Percentiles rank a stretch among this genome's conserved stretches.
phyloP scores from a whole-genome alignment of 2,888 invertebrate species.

The Amiota communis region DNA sequence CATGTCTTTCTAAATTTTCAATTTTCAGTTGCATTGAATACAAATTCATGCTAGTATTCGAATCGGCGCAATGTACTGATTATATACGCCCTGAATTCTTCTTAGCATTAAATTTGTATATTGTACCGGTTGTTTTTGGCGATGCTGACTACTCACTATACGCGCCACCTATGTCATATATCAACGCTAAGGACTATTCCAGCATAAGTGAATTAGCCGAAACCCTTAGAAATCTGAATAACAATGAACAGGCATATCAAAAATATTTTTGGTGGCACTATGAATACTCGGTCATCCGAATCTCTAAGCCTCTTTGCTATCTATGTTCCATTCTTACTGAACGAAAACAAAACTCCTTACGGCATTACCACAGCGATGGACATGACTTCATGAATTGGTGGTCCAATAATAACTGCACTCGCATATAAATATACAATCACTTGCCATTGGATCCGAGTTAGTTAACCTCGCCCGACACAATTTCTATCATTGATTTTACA shows the following conservation, averaged over 20 bases:
- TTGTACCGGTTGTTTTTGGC: conserved; percentile 79
- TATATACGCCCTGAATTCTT: conserved; percentile 78
- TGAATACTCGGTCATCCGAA: conserved; percentile 41
- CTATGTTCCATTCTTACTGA: conserved; percentile 48
- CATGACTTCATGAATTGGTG: conserved; percentile 49
- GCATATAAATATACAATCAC: not conserved
- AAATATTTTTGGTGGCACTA: conserved; percentile 77
- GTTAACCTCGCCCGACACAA: not conserved
- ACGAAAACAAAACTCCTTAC: not conserved
- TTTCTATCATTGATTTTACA: too few species aligned
- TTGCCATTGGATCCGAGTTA: not conserved
- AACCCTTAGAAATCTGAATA: conserved; percentile 71
- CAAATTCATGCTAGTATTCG: conserved; percentile 79
- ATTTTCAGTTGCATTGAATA: conserved; percentile 70
- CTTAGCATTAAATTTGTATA: conserved; percentile 56
- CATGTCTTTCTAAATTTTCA: not conserved
- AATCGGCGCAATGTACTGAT: conserved; percentile 78
- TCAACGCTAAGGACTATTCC: conserved; percentile 76
- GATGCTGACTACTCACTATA: conserved; percentile 76
- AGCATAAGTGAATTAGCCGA: conserved; percentile 75
- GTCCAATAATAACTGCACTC: conserved; percentile 25
- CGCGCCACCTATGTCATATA: conserved; percentile 77
- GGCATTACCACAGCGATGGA: conserved; percentile 5
- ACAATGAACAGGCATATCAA: conserved; percentile 75
- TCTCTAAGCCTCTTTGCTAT: conserved; percentile 46